phyloP scores from a whole-genome alignment of 2,797 vertebrate genomes.

The Sebastes diploproa region DNA sequence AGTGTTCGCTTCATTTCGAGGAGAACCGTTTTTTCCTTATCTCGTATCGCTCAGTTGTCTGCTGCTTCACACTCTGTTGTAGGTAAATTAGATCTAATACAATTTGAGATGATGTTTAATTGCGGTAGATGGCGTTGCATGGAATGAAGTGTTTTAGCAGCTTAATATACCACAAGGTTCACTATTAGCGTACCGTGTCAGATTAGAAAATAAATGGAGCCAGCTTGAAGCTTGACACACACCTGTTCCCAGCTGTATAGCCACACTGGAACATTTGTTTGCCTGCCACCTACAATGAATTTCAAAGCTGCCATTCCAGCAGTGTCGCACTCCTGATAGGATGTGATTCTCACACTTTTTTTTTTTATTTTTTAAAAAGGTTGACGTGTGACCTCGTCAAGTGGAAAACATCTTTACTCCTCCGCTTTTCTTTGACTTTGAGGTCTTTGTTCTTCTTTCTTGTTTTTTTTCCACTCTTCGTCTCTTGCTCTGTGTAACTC shows the following conservation, averaged over 20 bases:
- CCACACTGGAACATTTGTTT: slow-evolving; percentile 58
- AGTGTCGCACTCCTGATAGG: slow-evolving; percentile 47
- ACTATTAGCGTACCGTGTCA: slow-evolving; percentile 43
- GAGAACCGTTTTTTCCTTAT: not conserved
- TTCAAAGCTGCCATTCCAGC: slow-evolving; percentile 62
- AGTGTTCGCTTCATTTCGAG: not conserved
- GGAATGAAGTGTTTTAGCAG: slow-evolving; percentile 23
- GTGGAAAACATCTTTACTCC: slow-evolving; percentile 52
- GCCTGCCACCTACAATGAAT: slow-evolving; percentile 64
- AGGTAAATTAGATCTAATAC: slow-evolving; percentile 13
- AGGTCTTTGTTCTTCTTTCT: slow-evolving; percentile 46
- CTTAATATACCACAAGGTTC: slow-evolving; percentile 19
- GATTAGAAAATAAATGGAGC: slow-evolving; percentile 55
- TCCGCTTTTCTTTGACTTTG: slow-evolving; percentile 51
- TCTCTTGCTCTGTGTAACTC: slow-evolving; percentile 7
- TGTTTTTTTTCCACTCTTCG: slow-evolving; percentile 7
- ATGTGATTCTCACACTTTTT: slow-evolving; percentile 38
- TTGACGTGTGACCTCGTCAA: slow-evolving; percentile 64
- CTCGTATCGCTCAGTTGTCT: not conserved
- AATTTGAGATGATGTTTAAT: slow-evolving; percentile 10
- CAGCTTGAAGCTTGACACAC: slow-evolving; percentile 64
- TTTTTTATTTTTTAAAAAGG: not conserved
- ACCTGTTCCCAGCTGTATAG: slow-evolving; percentile 65
- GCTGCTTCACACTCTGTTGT: slow-evolving; percentile 2
- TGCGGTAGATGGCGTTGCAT: not conserved